Evolutionary conservation across 2,888 invertebrate species (phyloP).

Genomic region (Melipona bicolor): DNA sequence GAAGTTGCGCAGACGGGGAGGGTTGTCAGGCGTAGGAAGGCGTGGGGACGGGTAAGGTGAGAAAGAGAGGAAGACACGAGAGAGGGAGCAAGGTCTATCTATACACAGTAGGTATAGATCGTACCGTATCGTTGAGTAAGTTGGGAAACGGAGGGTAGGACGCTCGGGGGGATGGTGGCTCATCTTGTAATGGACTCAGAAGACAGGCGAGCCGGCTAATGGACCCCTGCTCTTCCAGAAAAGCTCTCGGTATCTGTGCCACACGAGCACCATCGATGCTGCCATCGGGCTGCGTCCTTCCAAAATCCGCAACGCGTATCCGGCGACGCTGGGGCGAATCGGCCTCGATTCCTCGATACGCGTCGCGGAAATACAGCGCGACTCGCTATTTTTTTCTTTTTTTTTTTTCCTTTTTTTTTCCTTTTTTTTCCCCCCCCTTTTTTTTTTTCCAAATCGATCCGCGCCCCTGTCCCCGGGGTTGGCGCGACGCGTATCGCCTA

Average conservation of each 20-base stretch:
- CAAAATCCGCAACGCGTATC: conserved; percentile 68
- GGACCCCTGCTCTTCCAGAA: conserved; percentile 82
- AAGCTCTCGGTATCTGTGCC: conserved; percentile 83
- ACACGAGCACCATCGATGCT: conserved; percentile 81
- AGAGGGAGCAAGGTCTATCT: conserved; percentile 60
- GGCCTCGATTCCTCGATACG: too few relatives aligned
- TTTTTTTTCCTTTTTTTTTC: too few relatives aligned
- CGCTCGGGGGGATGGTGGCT: conserved; percentile 77
- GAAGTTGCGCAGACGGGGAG: conserved; percentile 22
- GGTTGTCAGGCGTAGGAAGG: not conserved
- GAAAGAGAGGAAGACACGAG: not conserved
- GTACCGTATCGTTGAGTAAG: conserved; percentile 71
- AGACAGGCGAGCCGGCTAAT: conserved; percentile 84
- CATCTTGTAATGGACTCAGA: conserved; percentile 85
- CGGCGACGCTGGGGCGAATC: not conserved
- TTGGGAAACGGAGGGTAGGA: conserved; percentile 73
- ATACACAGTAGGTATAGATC: conserved; percentile 65
- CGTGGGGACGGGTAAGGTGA: conserved; percentile 9
- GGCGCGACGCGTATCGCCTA: not conserved
- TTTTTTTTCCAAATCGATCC: conserved; percentile 5
- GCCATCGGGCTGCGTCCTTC: conserved; percentile 78
- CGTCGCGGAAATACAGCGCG: too few relatives aligned
- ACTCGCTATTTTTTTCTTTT: too few relatives aligned
- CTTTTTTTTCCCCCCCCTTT: too few relatives aligned
- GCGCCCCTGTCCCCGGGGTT: not conserved